These are phyloP conservation scores for Bovichtus variegatus DNA, from an alignment of 2,797 vertebrate species.

Conservation along the genomic window DNA sequence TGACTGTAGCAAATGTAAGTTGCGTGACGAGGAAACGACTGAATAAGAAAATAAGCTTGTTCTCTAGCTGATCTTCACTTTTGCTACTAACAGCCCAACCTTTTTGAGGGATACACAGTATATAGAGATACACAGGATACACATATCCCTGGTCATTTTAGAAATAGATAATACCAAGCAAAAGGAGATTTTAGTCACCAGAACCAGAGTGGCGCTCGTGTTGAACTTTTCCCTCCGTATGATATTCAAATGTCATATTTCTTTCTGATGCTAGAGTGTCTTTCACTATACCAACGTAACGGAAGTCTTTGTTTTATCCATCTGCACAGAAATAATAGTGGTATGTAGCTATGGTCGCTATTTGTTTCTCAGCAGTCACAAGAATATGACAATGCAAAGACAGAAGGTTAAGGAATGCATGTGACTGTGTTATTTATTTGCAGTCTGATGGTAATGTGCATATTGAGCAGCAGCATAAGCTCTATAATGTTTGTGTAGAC, in stretches of 20 bases:
- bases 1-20: slow-evolving; percentile 14
- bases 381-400: slow-evolving; percentile 31
- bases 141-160: neutral
- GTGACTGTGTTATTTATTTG: slow-evolving; percentile 42
- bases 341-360: neutral
- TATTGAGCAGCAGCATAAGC: slow-evolving; percentile 51
- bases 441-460: slow-evolving; percentile 47
- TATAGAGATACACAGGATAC: too few relatives aligned
- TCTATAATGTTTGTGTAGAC: slow-evolving; percentile 60
- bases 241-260: slow-evolving; percentile 12
- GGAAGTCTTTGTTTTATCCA: neutral
- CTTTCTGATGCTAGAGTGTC: neutral
- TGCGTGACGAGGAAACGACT: neutral
- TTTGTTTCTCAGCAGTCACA: slow-evolving; percentile 38
- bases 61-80: neutral
- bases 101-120: neutral
- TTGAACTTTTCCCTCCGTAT: slow-evolving; percentile 7
- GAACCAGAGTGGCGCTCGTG: neutral
- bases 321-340: neutral
- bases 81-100: neutral
- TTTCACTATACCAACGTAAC: neutral
- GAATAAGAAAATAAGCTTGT: neutral
- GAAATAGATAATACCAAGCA: neutral
- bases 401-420: slow-evolving; percentile 45
- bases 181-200: neutral